Evolutionary conservation across 2,797 vertebrate genomes (phyloP).

Genomic region (Acanthurus leucopareius): DNA sequence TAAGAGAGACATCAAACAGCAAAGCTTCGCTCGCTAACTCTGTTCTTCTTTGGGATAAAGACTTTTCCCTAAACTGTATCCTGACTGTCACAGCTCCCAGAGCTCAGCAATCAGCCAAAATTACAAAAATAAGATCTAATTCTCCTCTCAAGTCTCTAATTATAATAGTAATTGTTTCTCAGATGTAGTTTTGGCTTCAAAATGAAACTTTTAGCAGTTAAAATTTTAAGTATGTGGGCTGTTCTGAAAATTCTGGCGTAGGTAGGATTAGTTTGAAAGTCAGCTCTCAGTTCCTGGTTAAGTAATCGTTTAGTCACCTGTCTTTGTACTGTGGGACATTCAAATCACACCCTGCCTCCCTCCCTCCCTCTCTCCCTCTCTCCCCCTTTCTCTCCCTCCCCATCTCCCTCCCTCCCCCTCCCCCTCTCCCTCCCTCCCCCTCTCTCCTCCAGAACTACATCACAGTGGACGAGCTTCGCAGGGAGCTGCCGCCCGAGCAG

Average conservation of each 20-base stretch:
- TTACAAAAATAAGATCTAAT: background rate
- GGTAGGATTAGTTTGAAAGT: no score
- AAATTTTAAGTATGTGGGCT: no score
- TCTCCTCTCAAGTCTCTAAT: background rate
- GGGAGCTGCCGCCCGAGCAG: slow-evolving; percentile 91
- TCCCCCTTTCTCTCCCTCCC: no score
- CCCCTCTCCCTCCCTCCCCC: background rate
- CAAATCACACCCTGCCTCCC: background rate
- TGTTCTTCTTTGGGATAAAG: no score
- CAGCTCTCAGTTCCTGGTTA: no score
- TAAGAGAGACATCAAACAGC: background rate
- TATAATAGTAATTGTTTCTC: background rate
- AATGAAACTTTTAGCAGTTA: no score
- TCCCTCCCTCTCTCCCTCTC: background rate
- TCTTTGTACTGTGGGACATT: background rate
- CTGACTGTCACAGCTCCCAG: no score
- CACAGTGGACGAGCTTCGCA: slow-evolving; percentile 90
- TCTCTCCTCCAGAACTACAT: slow-evolving; percentile 85
- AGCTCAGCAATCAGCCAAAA: background rate
- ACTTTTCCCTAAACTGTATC: no score
- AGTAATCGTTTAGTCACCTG: no score
- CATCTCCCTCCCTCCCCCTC: background rate
- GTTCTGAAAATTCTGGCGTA: no score
- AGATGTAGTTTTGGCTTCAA: background rate
- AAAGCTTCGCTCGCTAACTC: no score